Percentiles rank a stretch among this genome's conserved stretches.
Evolutionary conservation across 2,888 invertebrate genomes (phyloP).

Genomic region (Pseudococcus jackbeardsleyi): DNA sequence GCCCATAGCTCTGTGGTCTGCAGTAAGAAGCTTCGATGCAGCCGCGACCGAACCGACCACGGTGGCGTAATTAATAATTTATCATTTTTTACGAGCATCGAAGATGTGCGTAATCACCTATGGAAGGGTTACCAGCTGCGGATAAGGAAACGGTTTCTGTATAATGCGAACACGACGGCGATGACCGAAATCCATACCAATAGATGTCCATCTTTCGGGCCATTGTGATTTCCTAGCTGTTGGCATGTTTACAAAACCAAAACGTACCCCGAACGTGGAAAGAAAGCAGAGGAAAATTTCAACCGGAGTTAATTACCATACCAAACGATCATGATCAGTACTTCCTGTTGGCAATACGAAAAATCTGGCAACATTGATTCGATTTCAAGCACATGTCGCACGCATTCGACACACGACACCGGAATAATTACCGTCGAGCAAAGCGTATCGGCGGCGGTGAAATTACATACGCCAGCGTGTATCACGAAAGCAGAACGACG

Average conservation of each 20-base stretch:
- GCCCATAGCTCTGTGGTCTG: not conserved
- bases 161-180: not conserved
- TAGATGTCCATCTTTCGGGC: not conserved
- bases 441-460: not conserved
- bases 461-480: not conserved
- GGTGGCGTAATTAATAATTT: slow-evolving; percentile 15
- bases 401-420: slow-evolving; percentile 32
- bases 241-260: not conserved
- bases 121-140: not conserved
- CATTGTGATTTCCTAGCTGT: not conserved
- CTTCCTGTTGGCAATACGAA: slow-evolving; percentile 10
- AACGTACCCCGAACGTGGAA: not conserved
- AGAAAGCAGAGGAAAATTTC: not conserved
- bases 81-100: slow-evolving; percentile 28
- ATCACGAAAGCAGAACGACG: slow-evolving; percentile 6
- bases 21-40: not conserved
- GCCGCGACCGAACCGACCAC: too few relatives aligned
- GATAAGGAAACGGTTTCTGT: not conserved
- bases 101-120: not conserved
- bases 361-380: slow-evolving; percentile 23
- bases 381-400: slow-evolving; percentile 11
- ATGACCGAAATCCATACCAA: slow-evolving; percentile 6
- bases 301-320: slow-evolving; percentile 1
- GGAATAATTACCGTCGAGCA: slow-evolving; percentile 5
- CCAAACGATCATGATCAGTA: not conserved